A percentile compares a stretch with the other conserved stretches of the same genome.
These are phyloP conservation scores for Drosophila aff. DNA, from an alignment of 1,140 invertebrate genomes.

Conservation along the genomic window DNA sequence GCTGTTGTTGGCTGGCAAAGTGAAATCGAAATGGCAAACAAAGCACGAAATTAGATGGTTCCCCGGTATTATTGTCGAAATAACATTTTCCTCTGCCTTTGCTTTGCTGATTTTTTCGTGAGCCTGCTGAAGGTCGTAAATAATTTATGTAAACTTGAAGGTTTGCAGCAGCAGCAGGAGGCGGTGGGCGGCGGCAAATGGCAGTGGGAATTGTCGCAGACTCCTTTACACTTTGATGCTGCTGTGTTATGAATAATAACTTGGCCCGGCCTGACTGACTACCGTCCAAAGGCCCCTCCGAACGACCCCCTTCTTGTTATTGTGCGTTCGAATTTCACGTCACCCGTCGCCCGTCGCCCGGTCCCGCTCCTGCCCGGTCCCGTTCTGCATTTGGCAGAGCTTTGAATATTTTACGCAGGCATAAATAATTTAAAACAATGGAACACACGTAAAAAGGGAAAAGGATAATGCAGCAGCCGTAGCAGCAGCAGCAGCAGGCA, in stretches of 20 bases:
- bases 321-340: slow-evolving; percentile 65
- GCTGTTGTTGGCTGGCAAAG: neutral
- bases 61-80: slow-evolving; percentile 71
- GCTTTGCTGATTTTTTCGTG: slow-evolving; percentile 25
- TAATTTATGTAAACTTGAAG: slow-evolving; percentile 79
- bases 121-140: slow-evolving; percentile 62
- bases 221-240: slow-evolving; percentile 82
- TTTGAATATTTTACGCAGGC: slow-evolving; percentile 83
- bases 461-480: slow-evolving; percentile 74
- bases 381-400: slow-evolving; percentile 60
- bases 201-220: slow-evolving; percentile 81
- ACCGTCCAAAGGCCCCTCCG: slow-evolving; percentile 12
- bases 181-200: slow-evolving; percentile 46
- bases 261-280: slow-evolving; percentile 55
- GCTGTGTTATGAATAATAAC: slow-evolving; percentile 83
- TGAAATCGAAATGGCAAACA: slow-evolving; percentile 75
- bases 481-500: slow-evolving; percentile 5
- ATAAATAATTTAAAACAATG: slow-evolving; percentile 84
- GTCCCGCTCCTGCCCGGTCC: neutral
- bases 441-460: slow-evolving; percentile 75
- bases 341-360: slow-evolving; percentile 28
- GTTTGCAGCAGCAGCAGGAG: slow-evolving; percentile 12
- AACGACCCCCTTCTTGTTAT: slow-evolving; percentile 31
- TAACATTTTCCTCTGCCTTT: slow-evolving; percentile 40
- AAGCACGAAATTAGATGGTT: slow-evolving; percentile 66